A percentile compares a stretch with the other conserved stretches of the same genome.
Conservation (phyloP, 2,113 vertebrate genomes). For the Amazona vittata region DNA sequence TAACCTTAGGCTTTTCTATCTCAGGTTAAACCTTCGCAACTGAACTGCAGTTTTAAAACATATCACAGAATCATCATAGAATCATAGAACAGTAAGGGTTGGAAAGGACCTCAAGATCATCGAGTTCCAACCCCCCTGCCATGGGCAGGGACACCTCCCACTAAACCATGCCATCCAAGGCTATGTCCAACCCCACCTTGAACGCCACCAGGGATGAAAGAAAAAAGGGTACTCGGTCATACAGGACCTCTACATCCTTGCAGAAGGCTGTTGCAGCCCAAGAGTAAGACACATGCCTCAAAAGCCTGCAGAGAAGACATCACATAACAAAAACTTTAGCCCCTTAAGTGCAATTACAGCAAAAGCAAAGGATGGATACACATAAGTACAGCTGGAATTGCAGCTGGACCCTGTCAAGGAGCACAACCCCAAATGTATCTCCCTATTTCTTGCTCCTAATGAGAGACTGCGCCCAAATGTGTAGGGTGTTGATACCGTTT, state of each 20-base stretch:
- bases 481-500: neutral
- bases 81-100: too few relatives aligned
- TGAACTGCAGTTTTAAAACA: neutral
- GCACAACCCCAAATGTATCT: neutral
- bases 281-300: neutral
- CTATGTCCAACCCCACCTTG: too few relatives aligned
- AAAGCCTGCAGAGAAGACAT: neutral
- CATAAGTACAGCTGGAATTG: neutral
- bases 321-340: neutral
- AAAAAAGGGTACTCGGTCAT: neutral
- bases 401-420: neutral
- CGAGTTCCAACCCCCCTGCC: too few relatives aligned
- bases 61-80: too few relatives aligned
- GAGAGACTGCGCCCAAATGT: fast-evolving
- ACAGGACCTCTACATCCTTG: neutral
- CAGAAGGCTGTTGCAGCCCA: neutral
- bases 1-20: neutral
- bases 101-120: too few relatives aligned
- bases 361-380: neutral
- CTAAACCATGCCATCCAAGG: too few relatives aligned
- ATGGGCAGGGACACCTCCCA: too few relatives aligned
- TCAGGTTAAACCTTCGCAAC: neutral
- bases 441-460: neutral
- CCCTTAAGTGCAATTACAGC: neutral
- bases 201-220: too few relatives aligned